phyloP scores from a whole-genome alignment of 2,888 invertebrate genomes.

The Fragum whitleyi region DNA sequence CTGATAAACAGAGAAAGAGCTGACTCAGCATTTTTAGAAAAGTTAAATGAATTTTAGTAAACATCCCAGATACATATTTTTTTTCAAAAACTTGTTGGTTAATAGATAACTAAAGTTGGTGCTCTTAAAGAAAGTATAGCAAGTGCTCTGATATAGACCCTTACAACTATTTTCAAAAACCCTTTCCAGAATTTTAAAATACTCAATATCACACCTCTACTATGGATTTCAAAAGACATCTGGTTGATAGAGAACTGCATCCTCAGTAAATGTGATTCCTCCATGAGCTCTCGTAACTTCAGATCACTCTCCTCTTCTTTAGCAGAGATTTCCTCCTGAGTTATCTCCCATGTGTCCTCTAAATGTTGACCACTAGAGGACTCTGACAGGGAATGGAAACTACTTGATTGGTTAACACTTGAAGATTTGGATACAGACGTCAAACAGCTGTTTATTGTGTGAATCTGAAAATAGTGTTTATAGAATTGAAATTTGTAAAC shows the following conservation, averaged over 20 bases:
- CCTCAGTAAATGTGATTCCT: slow-evolving; percentile 89
- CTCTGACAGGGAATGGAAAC: slow-evolving; percentile 55
- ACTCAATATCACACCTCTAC: slow-evolving; percentile 81
- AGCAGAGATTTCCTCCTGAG: slow-evolving; percentile 15
- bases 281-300: slow-evolving; percentile 58
- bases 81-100: too few relatives aligned
- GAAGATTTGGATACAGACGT: slow-evolving; percentile 55
- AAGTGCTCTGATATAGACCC: too few relatives aligned
- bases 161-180: too few relatives aligned
- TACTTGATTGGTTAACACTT: slow-evolving; percentile 42
- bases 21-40: too few relatives aligned
- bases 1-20: too few relatives aligned
- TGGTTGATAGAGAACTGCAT: slow-evolving; percentile 94
- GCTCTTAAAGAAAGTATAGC: too few relatives aligned
- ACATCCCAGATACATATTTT: too few relatives aligned
- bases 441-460: slow-evolving; percentile 72
- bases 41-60: too few relatives aligned
- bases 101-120: too few relatives aligned
- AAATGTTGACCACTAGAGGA: slow-evolving; percentile 57
- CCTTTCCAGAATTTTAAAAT: too few relatives aligned
- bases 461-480: slow-evolving; percentile 74
- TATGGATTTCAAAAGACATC: slow-evolving; percentile 91
- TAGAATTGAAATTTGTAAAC: too few relatives aligned
- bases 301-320: slow-evolving; percentile 44
- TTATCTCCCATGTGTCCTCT: slow-evolving; percentile 50